phyloP scores from a whole-genome alignment of 2,797 vertebrate species.

The Paramormyrops hopkinsi region DNA sequence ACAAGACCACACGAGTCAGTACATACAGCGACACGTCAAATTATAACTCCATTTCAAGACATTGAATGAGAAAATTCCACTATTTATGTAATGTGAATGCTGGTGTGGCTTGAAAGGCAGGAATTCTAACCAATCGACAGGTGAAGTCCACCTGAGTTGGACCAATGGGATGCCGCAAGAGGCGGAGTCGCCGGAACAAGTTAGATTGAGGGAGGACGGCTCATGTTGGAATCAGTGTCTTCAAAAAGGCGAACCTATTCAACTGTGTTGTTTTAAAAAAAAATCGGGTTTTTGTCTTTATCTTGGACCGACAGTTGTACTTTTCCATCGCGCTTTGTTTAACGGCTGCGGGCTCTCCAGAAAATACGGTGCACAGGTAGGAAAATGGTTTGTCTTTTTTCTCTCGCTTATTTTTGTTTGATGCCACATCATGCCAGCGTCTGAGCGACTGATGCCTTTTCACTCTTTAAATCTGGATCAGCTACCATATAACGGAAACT shows the following conservation, averaged over 20 bases:
- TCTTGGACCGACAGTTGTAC: not conserved
- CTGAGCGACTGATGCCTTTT: not conserved
- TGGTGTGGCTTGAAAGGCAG: not conserved
- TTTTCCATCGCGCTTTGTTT: not conserved
- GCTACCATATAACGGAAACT: not conserved
- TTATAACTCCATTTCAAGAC: not conserved
- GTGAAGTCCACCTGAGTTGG: not conserved
- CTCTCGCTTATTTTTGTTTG: not conserved
- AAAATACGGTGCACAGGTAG: conserved; percentile 12
- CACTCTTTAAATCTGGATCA: not conserved
- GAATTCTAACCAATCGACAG: not conserved
- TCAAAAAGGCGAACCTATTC: not conserved
- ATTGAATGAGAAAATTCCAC: not conserved
- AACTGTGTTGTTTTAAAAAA: not conserved
- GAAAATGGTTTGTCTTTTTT: not conserved
- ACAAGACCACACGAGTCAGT: not conserved
- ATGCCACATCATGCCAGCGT: conserved; percentile 15
- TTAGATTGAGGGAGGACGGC: conserved; percentile 20
- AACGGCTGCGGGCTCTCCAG: not conserved
- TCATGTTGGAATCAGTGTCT: conserved; percentile 14
- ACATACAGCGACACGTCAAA: not conserved
- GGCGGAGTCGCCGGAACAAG: conserved; percentile 1
- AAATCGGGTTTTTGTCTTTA: conserved; percentile 5
- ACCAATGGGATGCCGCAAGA: conserved; percentile 1
- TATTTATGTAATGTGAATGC: not conserved